Evolutionary conservation across 2,797 vertebrate species (phyloP).

Genomic region (Macropus fuliginosus): DNA sequence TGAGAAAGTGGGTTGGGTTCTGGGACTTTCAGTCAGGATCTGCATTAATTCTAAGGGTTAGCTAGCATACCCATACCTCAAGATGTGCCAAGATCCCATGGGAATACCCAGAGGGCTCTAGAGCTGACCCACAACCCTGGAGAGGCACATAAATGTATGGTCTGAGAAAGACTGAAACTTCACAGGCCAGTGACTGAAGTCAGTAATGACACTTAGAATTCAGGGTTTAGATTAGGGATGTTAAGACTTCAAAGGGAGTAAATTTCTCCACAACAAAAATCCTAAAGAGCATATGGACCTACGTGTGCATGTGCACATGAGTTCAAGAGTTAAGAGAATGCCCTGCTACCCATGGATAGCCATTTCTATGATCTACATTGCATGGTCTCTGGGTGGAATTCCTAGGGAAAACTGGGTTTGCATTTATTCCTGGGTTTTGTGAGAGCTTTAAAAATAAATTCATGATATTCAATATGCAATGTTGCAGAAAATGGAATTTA

Average conservation of each 20-base stretch:
- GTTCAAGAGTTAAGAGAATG: not conserved
- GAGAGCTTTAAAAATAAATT: conserved; percentile 24
- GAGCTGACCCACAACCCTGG: not conserved
- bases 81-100: conserved; percentile 6
- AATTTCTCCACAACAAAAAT: not conserved
- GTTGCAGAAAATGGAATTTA: conserved; percentile 36
- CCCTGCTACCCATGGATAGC: not conserved
- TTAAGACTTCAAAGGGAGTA: not conserved
- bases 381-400: not conserved
- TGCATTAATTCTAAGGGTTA: not conserved
- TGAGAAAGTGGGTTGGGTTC: not conserved
- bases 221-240: not conserved
- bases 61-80: not conserved
- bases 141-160: not conserved
- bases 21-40: not conserved
- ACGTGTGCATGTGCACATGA: not conserved
- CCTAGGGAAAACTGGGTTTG: not conserved
- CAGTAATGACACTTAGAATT: not conserved
- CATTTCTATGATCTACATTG: not conserved
- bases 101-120: not conserved
- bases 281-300: not conserved
- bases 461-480: not conserved
- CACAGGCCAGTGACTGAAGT: no score
- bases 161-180: not conserved
- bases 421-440: conserved; percentile 24